Evolutionary conservation across 2,113 vertebrate genomes (phyloP).

Genomic region (Protobothrops flavoviridis): DNA sequence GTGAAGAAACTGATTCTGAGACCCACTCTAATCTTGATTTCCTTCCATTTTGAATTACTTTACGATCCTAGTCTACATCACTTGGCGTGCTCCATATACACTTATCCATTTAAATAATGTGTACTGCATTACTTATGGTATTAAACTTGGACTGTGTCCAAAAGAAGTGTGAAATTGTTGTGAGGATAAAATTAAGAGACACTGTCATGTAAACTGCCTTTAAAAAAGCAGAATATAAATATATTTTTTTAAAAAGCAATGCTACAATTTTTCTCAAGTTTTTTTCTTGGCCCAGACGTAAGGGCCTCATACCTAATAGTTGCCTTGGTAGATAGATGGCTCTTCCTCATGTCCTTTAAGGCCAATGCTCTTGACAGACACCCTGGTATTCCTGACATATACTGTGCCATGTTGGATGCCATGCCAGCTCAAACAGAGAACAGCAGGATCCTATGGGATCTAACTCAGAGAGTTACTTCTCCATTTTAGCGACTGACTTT

Average conservation of each 20-base stretch:
- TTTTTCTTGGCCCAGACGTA: background rate
- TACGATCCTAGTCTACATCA: background rate
- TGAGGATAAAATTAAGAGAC: background rate
- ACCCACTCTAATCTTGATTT: background rate
- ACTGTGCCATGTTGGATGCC: background rate
- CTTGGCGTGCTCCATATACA: background rate
- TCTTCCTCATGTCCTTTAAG: background rate
- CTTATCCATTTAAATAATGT: background rate
- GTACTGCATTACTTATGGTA: background rate
- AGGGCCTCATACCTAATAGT: background rate
- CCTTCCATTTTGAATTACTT: background rate
- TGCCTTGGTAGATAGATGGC: background rate
- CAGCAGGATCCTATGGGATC: background rate
- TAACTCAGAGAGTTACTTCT: background rate
- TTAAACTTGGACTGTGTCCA: background rate
- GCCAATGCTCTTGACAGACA: background rate
- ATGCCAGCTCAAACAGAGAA: background rate
- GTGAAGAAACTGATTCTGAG: background rate
- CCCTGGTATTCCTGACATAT: background rate
- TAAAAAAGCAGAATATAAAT: background rate
- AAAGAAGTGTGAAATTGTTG: background rate
- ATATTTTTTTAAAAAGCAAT: background rate
- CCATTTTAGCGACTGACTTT: background rate
- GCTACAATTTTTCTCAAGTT: background rate
- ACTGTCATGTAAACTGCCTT: background rate